Percentiles rank a stretch among this genome's conserved stretches.
Conservation (phyloP, 2,888 invertebrate genomes). For the Automeris io region DNA sequence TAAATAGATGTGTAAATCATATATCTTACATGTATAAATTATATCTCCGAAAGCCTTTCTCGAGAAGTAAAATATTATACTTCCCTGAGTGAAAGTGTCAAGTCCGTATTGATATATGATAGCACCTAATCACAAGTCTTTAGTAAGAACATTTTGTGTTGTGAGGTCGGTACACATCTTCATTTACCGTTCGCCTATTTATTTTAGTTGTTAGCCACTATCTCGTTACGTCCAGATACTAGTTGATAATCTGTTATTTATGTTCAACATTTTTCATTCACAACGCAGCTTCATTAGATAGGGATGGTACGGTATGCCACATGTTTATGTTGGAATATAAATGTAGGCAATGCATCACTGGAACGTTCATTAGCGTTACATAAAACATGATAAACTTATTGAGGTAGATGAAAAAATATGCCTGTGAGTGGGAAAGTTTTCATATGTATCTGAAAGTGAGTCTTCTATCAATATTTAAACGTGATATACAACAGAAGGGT, state of each 20-base stretch:
- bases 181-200: constrained; percentile 67
- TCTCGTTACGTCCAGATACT: constrained; percentile 64
- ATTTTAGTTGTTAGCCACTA: constrained; percentile 58
- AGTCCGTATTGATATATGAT: constrained; percentile 4
- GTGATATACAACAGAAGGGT: no score
- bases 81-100: neutral
- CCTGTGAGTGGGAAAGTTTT: no score
- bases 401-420: no score
- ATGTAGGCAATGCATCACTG: neutral
- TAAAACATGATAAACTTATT: no score
- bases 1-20: no score
- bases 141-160: constrained; percentile 10
- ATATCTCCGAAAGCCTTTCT: no score
- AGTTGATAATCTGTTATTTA: constrained; percentile 74
- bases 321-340: no score
- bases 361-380: no score
- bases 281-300: neutral
- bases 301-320: constrained; percentile 8
- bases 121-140: constrained; percentile 2
- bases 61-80: neutral
- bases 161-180: constrained; percentile 44
- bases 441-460: no score
- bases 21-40: no score
- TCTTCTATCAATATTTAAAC: no score
- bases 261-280: constrained; percentile 57